Percentiles rank a stretch among this genome's conserved stretches.
These are phyloP conservation scores for Habroteleia sp. DNA, from an alignment of 2,888 invertebrate genomes.

Conservation along the genomic window DNA sequence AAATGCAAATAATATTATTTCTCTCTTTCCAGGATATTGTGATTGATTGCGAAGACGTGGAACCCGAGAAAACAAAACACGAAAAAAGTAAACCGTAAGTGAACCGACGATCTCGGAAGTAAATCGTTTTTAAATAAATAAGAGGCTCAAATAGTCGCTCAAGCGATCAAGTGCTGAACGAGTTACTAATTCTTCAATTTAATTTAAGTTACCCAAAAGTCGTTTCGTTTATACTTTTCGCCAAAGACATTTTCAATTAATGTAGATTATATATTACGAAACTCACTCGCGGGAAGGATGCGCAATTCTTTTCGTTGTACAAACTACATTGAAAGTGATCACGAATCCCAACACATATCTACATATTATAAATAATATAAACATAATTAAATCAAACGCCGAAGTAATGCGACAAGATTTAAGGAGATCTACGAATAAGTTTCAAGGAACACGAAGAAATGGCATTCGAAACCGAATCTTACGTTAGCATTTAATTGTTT, in stretches of 20 bases:
- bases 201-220: slow-evolving; percentile 18
- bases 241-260: slow-evolving; percentile 49
- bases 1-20: too few relatives aligned
- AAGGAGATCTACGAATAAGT: slow-evolving; percentile 11
- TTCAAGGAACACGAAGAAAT: not conserved
- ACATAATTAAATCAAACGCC: slow-evolving; percentile 10
- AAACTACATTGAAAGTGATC: slow-evolving; percentile 32
- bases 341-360: slow-evolving; percentile 7
- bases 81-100: slow-evolving; percentile 20
- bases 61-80: slow-evolving; percentile 34
- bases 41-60: slow-evolving; percentile 55
- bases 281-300: slow-evolving; percentile 5
- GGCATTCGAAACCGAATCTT: not conserved
- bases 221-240: slow-evolving; percentile 35
- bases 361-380: slow-evolving; percentile 2
- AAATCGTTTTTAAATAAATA: too few relatives aligned
- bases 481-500: not conserved
- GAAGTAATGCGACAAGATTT: slow-evolving; percentile 2
- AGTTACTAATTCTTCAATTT: slow-evolving; percentile 15
- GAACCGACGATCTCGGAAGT: slow-evolving; percentile 1
- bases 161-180: slow-evolving; percentile 7
- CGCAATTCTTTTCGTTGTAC: slow-evolving; percentile 31
- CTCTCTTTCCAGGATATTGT: slow-evolving; percentile 61
- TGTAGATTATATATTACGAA: slow-evolving; percentile 14
- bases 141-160: slow-evolving; percentile 40